Evolutionary conservation across 2,888 invertebrate genomes (phyloP), one percentile per base, ranked within the genome.

Genomic region (Habrosyne pyritoides): DNA sequence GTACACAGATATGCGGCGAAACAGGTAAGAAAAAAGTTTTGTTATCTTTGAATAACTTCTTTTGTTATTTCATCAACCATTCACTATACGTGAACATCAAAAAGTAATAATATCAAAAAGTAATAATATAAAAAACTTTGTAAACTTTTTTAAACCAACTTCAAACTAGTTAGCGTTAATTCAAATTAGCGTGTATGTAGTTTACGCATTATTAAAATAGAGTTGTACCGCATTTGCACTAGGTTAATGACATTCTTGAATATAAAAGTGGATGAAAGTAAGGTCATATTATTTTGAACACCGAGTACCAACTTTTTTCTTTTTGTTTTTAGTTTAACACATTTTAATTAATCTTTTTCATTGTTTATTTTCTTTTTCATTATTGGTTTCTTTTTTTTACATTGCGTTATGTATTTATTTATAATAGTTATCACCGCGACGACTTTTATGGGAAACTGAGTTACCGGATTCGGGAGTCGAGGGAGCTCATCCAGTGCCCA

Each of bases 401-500:
- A 63, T 71, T 66, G 58, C 61, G 68, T 64, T 75, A 71, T 76
- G 69, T 73, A 66, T 79, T 75, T 85, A 81, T 85, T 84, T 71
- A 77, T 71, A 77, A 69, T 88, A 91, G 87, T 83, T 86, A 79
- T 72, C 82, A 81, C 60, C 86, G 84, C 64, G 89, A 90, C 69
- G 88, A 89, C 70, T 83, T 81, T 87, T 84, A 83, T 77, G 89
- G 83, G 73, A 86, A 84, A 81, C 77, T 84, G 78, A 69, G 79
- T 77, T 86, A 78, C 87, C 93, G 95, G 85, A 93, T 94, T 79
- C 94, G 95, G 83, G 95, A 95, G 84, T 94, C 94, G 67, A 95
- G 95, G 93, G 96, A 95, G 93, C 94, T 96, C 85, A 94, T 96
- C 87, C 96, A 96, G 92, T 97, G 97, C 84, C 97, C 96, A 64